Evolutionary conservation across 2,797 vertebrate species (phyloP).

Genomic region (Danio kyathit): DNA sequence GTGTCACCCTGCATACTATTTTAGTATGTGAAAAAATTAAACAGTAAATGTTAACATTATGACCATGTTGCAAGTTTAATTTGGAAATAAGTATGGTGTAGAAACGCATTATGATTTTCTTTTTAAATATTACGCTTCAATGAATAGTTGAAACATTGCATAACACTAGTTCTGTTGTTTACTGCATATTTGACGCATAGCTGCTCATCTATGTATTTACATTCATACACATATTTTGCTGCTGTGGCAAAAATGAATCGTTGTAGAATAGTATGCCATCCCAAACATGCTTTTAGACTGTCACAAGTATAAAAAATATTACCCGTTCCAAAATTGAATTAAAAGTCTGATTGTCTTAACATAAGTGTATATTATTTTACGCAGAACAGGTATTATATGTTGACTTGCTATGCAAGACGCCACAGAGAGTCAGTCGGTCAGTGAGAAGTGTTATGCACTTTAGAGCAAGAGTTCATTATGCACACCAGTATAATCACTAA

Average conservation of each 20-base stretch:
- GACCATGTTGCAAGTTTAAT: constrained; percentile 15
- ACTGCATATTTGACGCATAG: neutral
- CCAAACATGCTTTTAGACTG: constrained; percentile 30
- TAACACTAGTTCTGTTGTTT: neutral
- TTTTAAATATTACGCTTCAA: neutral
- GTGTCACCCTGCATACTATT: neutral
- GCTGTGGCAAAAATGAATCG: neutral
- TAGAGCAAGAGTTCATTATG: constrained; percentile 64
- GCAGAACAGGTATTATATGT: constrained; percentile 50
- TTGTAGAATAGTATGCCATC: constrained; percentile 22
- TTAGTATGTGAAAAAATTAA: constrained; percentile 20
- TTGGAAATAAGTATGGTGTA: neutral
- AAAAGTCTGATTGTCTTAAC: constrained; percentile 1
- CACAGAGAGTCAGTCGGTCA: constrained; percentile 42
- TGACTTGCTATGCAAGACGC: constrained; percentile 70
- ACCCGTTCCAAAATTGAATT: neutral
- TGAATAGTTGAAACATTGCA: neutral
- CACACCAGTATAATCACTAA: constrained; percentile 53
- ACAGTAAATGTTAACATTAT: neutral
- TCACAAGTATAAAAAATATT: neutral
- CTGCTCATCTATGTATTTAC: neutral
- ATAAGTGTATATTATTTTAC: constrained; percentile 29
- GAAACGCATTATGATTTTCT: neutral
- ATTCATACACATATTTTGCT: neutral
- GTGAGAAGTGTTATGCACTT: constrained; percentile 66